These are phyloP conservation scores for rat (Rattus norvegicus) DNA, from an alignment of 2,113 vertebrate species.

Conservation along the genomic window GRCr8 NC_086023.1:165555501-165556000, in stretches of 20 bases:
- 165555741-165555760: slow-evolving; percentile 71
- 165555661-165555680: background rate
- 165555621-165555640: background rate
- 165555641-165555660: background rate
- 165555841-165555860: slow-evolving; percentile 70
- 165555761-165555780: slow-evolving; percentile 64
- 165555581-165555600: background rate
- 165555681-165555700: slow-evolving; percentile 73
- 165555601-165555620: background rate
- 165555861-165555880: slow-evolving; percentile 66
- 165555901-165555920: background rate
- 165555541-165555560: fast-evolving
- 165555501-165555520: background rate
- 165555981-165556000: background rate
- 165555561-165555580: background rate
- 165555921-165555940: background rate
- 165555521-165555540: background rate
- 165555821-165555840: slow-evolving; percentile 62
- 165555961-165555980: background rate
- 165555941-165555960: background rate
- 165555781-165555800: slow-evolving; percentile 56
- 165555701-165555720: slow-evolving; percentile 73
- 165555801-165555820: slow-evolving; percentile 48
- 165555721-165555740: slow-evolving; percentile 78
- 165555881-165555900: background rate